Conservation (phyloP, 2,888 invertebrate species). For the Nomada hirtipes region DNA sequence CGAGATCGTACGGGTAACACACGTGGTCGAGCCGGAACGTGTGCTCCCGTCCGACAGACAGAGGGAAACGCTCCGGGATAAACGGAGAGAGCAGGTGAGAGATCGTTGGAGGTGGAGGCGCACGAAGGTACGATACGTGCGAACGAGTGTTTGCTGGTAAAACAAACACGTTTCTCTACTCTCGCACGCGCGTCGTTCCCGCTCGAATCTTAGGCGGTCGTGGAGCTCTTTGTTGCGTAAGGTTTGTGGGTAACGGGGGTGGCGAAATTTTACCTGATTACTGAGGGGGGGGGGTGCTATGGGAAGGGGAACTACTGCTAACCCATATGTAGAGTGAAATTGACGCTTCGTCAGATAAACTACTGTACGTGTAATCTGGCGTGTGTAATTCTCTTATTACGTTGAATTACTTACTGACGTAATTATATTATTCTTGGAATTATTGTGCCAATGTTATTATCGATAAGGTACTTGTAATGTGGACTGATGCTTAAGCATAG, state of each 20-base stretch:
- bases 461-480: too few relatives aligned
- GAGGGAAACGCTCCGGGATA: not conserved
- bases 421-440: too few relatives aligned
- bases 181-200: slow-evolving; percentile 9
- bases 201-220: slow-evolving; percentile 7
- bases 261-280: too few relatives aligned
- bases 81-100: slow-evolving; percentile 10
- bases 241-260: not conserved
- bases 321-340: too few relatives aligned
- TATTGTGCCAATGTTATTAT: too few relatives aligned
- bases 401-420: too few relatives aligned
- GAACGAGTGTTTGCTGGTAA: slow-evolving; percentile 64
- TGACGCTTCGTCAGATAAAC: too few relatives aligned
- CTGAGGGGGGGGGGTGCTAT: too few relatives aligned
- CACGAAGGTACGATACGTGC: slow-evolving; percentile 58
- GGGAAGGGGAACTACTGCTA: too few relatives aligned
- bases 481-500: too few relatives aligned
- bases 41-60: slow-evolving; percentile 37
- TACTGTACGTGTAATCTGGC: too few relatives aligned
- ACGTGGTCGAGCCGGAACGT: slow-evolving; percentile 65
- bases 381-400: too few relatives aligned
- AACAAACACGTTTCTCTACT: slow-evolving; percentile 56
- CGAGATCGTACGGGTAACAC: slow-evolving; percentile 62
- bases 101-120: slow-evolving; percentile 27
- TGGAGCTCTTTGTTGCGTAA: not conserved